Evolutionary conservation across 2,888 invertebrate genomes (phyloP).

Genomic region (Yponomeuta sedellus): DNA sequence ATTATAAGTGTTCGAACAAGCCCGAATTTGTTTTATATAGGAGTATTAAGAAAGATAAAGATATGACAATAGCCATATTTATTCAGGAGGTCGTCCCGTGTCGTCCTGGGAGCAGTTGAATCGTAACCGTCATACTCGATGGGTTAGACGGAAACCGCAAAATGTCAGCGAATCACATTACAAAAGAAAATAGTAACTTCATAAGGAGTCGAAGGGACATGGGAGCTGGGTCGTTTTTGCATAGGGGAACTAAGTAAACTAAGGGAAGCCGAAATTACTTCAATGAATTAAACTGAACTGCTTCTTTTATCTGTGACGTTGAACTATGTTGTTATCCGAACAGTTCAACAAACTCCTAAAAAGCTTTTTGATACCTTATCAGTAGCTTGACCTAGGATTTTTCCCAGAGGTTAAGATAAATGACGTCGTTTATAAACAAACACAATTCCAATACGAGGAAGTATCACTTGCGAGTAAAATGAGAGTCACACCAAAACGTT

Average conservation of each 20-base stretch:
- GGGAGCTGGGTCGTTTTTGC: constrained; percentile 10
- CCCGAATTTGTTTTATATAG: too few species aligned
- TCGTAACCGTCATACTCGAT: constrained; percentile 70
- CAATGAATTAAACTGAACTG: constrained; percentile 7
- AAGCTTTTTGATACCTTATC: constrained; percentile 8
- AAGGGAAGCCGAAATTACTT: constrained; percentile 12
- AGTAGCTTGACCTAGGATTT: background rate
- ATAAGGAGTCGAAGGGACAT: constrained; percentile 13
- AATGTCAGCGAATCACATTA: constrained; percentile 60
- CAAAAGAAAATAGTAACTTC: constrained; percentile 26
- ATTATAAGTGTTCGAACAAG: too few species aligned
- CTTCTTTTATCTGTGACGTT: background rate
- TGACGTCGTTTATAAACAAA: constrained; percentile 9
- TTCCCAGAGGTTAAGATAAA: constrained; percentile 4
- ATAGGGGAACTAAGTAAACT: constrained; percentile 14
- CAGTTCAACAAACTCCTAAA: constrained; percentile 27
- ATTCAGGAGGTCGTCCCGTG: background rate
- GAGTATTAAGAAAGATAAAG: too few species aligned
- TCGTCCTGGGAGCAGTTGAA: constrained; percentile 3
- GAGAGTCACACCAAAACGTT: background rate
- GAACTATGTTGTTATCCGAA: constrained; percentile 21
- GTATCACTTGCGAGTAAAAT: background rate
- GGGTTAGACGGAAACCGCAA: constrained; percentile 72
- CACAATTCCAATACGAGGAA: constrained; percentile 2
- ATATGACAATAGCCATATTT: background rate